Evolutionary conservation across 2,797 vertebrate species (phyloP), one percentile per base, ranked within the genome.

Genomic region (Chiloscyllium punctatum): DNA sequence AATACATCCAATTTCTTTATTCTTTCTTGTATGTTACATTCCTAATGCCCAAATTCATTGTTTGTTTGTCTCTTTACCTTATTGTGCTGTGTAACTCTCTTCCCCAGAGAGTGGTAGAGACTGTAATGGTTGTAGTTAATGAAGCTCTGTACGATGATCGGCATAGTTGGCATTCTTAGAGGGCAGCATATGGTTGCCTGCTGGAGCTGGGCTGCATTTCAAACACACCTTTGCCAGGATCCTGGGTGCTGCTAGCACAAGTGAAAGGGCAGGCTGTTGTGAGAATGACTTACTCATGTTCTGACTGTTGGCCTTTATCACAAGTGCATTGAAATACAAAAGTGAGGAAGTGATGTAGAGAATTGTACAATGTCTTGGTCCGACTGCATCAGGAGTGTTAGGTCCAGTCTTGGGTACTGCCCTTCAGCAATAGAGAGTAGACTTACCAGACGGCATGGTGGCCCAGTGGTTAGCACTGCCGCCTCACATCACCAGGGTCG

Each of bases 241-340:
- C 8, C 7, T 42, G 66, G 66, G 69, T 30, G 62, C n/a, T n/a
- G 69, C n/a, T 0, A 27, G 66, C 90, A 69, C n/a, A 92, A 90
- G 90, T 69, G 90, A 69, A 92, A 92, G 90, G 90, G 66, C 90
- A 92, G 62, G 66, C 48, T 92, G 90, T 66, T 69, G 90, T 92
- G 90, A 92, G 90, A 68, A 42, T 92, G 90, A 92, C 90, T 42
- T 37, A 92, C 21, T 90, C 57, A 69, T 42, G 66, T 0, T 69
- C 90, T 42, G 66, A 92, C 68, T 92, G 90, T 92, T 92, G 90
- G 66, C 90, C 90, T 69, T 68, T 37, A 92, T 69, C 66, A 4
- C 90, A 69, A 11, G 90, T 33, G 90, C 13, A 0, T 33, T 90
- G 87, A 18, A 69, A 69, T 42, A 3, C n/a, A 42, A 15, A 69